Conservation (phyloP, 2,113 vertebrate species). For the Chloroceryle aenea region DNA sequence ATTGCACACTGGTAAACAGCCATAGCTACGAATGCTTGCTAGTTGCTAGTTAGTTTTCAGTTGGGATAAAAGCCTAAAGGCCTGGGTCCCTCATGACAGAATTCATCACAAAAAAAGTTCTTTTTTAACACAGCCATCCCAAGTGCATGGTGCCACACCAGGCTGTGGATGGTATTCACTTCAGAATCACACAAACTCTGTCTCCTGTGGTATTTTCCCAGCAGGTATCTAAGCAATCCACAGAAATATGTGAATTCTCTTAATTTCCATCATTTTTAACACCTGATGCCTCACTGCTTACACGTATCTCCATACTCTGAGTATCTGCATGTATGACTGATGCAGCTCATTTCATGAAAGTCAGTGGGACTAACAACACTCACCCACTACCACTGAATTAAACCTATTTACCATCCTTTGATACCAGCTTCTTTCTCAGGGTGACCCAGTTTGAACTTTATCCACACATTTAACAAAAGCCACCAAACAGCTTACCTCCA, state of each 20-base stretch:
- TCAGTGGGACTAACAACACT: background rate
- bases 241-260: background rate
- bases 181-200: background rate
- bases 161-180: background rate
- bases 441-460: background rate
- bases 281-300: background rate
- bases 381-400: accelerated
- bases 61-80: background rate
- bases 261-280: background rate
- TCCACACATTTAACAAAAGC: background rate
- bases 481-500: background rate
- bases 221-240: background rate
- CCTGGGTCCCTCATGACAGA: background rate
- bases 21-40: background rate
- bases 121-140: background rate
- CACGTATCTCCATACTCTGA: background rate
- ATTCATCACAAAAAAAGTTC: background rate
- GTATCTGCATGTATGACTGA: background rate
- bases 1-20: background rate
- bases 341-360: background rate
- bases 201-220: background rate
- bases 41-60: background rate
- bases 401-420: background rate
- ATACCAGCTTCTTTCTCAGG: background rate
- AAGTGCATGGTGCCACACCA: background rate